Percentiles rank a stretch among this genome's conserved stretches.
phyloP scores from a whole-genome alignment of 2,888 invertebrate genomes.

The Parnassius mnemosyne region DNA sequence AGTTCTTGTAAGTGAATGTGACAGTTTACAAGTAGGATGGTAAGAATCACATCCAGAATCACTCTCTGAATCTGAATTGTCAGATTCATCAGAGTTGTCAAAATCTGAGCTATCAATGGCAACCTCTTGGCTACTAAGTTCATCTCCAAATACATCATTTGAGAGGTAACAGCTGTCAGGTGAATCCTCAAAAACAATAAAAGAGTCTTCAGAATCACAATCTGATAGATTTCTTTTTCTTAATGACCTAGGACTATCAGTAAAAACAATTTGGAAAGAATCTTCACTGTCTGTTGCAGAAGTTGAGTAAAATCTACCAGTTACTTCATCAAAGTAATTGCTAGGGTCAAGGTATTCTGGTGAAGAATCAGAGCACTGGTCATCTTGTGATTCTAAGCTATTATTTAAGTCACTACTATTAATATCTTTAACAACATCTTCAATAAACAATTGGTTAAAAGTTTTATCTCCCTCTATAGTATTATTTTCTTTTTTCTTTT shows the following conservation, averaged over 20 bases:
- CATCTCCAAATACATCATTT: conserved; percentile 62
- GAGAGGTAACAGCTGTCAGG: conserved; percentile 66
- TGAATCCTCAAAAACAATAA: conserved; percentile 74
- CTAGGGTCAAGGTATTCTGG: conserved; percentile 28
- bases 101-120: conserved; percentile 32
- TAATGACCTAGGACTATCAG: conserved; percentile 45
- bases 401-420: neutral
- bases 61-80: conserved; percentile 32
- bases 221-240: conserved; percentile 58
- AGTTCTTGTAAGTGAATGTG: conserved; percentile 54
- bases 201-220: conserved; percentile 82
- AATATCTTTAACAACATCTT: conserved; percentile 12
- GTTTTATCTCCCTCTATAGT: neutral
- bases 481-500: neutral
- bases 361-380: conserved; percentile 27
- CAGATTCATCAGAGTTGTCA: conserved; percentile 33
- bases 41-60: conserved; percentile 50
- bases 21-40: conserved; percentile 39
- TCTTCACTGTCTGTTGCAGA: conserved; percentile 61
- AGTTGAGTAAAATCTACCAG: conserved; percentile 55
- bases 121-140: conserved; percentile 29
- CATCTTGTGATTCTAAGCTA: neutral
- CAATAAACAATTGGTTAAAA: neutral
- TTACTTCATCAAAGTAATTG: conserved; percentile 58
- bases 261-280: conserved; percentile 72